Evolutionary conservation across 2,888 invertebrate species (phyloP).

Genomic region (Cheilosia impressa): DNA sequence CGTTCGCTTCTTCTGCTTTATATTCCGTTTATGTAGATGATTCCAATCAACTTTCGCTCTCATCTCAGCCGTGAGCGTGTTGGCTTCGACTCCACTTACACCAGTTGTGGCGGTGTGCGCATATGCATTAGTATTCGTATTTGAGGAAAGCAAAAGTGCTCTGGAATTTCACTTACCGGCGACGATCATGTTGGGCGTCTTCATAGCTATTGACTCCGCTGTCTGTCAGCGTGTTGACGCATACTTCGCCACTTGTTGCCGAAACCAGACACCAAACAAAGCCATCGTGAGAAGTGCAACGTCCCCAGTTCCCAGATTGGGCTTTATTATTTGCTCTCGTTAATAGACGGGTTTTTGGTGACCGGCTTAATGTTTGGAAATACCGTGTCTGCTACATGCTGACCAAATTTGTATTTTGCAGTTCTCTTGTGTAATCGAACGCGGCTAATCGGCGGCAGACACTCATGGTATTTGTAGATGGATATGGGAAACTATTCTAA

Average conservation of each 20-base stretch:
- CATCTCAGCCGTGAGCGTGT: slow-evolving; percentile 31
- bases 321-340: slow-evolving; percentile 34
- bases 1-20: not conserved
- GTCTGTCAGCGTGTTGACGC: slow-evolving; percentile 16
- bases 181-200: slow-evolving; percentile 8
- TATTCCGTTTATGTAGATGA: slow-evolving; percentile 5
- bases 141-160: slow-evolving; percentile 64
- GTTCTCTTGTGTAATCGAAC: slow-evolving; percentile 42
- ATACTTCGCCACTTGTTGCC: slow-evolving; percentile 27
- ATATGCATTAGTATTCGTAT: not conserved
- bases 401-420: slow-evolving; percentile 47
- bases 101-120: not conserved
- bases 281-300: slow-evolving; percentile 59
- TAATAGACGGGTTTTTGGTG: slow-evolving; percentile 16
- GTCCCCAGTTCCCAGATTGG: slow-evolving; percentile 48
- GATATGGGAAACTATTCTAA: slow-evolving; percentile 22
- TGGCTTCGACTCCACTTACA: slow-evolving; percentile 9
- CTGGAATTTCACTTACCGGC: slow-evolving; percentile 61
- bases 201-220: slow-evolving; percentile 2
- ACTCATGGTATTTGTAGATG: slow-evolving; percentile 27
- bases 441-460: slow-evolving; percentile 8
- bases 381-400: slow-evolving; percentile 19
- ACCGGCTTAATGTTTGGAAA: slow-evolving; percentile 2
- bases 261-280: slow-evolving; percentile 16
- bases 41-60: slow-evolving; percentile 60